Conservation (phyloP, 2,797 vertebrate species). For the Mus spretus region DNA sequence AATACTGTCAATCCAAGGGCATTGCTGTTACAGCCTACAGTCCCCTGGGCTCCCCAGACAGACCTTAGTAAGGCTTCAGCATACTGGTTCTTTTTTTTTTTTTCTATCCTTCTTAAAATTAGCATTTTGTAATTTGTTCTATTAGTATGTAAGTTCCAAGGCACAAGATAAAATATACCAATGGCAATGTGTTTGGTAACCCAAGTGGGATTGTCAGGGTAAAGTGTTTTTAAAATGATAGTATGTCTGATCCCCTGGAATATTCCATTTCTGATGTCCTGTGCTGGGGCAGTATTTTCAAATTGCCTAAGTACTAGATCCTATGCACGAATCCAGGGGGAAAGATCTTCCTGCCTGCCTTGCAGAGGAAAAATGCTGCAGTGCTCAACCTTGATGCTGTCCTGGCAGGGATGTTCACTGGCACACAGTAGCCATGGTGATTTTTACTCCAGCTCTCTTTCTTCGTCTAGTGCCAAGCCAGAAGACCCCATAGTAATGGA, state of each 20-base stretch:
- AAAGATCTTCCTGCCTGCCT: background rate
- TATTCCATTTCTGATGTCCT: background rate
- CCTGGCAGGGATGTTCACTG: background rate
- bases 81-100: background rate
- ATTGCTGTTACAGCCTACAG: slow-evolving; percentile 93
- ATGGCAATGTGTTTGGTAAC: background rate
- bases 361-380: background rate
- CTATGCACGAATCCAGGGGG: background rate
- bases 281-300: background rate
- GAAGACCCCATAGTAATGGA: slow-evolving; percentile 92
- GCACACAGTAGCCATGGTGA: background rate
- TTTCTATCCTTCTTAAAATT: background rate
- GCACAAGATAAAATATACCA: background rate
- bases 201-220: background rate
- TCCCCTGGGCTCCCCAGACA: slow-evolving; percentile 88
- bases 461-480: slow-evolving; percentile 89
- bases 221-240: background rate
- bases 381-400: no score
- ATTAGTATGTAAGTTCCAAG: background rate
- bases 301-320: background rate
- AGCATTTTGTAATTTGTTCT: background rate
- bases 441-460: background rate
- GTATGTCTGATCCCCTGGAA: background rate
- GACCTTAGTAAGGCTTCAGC: slow-evolving; percentile 47
- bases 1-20: slow-evolving; percentile 92